Base-by-base conservation (phyloP, 2,888 invertebrate species). In the Timema cristinae region DNA sequence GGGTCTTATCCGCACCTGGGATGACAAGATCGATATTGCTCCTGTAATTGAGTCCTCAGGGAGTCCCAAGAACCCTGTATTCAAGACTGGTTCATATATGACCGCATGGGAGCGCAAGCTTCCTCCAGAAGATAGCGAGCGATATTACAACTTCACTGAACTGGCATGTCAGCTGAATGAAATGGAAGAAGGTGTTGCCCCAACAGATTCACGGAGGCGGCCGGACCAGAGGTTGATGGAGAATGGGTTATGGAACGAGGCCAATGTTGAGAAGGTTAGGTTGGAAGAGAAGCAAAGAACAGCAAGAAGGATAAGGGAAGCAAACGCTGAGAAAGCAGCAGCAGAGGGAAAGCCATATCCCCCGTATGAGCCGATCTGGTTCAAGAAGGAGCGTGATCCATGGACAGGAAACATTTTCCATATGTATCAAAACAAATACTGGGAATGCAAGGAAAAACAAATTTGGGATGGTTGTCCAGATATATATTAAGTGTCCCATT, bases 211-310 rank as follows among this genome's bases (percentile, higher is more conserved):
- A 70, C 89, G 98, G 51, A 83, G 87, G 70, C 87, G 99, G 72
- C 98, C 98, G 73, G 99, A 99, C 87, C 99, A 99, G 85, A 89
- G 98, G 69, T 87, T 97, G 77, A 99, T 99, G 98, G 98, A 98
- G 83, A 88, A 93, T 75, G 97, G 96, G 5, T 85, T 86, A 71
- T 96, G 97, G 94, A 93, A 97, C 79, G 93, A 92, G 75, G 96
- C 97, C 73, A 97, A 97, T 83, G 81, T 84, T 0, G 93, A 94
- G 82, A 95, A 95, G 81, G 82, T 94, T 50, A 85, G 88, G 73
- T 86, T 99, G 49, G 99, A 99, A 83, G 98, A 99, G 82, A 98
- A 98, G 83, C 99, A 99, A 84, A 87, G 99, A 76, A 85, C 88
- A 8, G 89, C 86, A 75, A 85, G 98, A 69, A 87, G 95, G 75